phyloP scores from a whole-genome alignment of 2,797 vertebrate genomes.

The Clarias fuscus region DNA sequence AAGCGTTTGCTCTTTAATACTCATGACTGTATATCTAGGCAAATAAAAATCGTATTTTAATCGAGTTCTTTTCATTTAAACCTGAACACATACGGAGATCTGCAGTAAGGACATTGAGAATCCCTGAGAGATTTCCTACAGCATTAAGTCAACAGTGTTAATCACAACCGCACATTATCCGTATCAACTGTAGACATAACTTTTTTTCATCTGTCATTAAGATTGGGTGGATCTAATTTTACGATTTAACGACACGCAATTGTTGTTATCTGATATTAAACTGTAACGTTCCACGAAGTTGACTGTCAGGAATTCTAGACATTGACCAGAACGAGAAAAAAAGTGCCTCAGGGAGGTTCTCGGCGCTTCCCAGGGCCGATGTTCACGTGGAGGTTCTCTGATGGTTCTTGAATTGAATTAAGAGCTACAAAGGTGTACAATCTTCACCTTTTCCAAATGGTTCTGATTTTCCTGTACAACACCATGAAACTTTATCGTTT shows the following conservation, averaged over 20 bases:
- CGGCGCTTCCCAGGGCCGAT: background rate
- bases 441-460: background rate
- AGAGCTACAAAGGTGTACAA: too few relatives aligned
- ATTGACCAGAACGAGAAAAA: constrained; percentile 58
- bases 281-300: constrained; percentile 70
- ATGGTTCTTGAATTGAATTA: background rate
- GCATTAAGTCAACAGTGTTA: background rate
- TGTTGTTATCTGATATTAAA: constrained; percentile 58
- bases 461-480: background rate
- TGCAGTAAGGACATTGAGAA: background rate
- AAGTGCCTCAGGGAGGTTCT: background rate
- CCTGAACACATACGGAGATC: background rate
- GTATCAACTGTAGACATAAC: background rate
- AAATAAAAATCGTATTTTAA: background rate
- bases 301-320: constrained; percentile 58
- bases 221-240: background rate
- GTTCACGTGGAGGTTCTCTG: background rate
- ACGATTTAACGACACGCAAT: background rate
- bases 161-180: background rate
- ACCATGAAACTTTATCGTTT: background rate
- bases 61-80: background rate
- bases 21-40: background rate
- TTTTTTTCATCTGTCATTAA: background rate
- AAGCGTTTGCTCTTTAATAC: background rate
- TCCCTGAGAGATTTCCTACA: background rate